These are phyloP conservation scores for Ammospiza maritima DNA, from an alignment of 2,797 vertebrate species.

Conservation along the genomic window DNA sequence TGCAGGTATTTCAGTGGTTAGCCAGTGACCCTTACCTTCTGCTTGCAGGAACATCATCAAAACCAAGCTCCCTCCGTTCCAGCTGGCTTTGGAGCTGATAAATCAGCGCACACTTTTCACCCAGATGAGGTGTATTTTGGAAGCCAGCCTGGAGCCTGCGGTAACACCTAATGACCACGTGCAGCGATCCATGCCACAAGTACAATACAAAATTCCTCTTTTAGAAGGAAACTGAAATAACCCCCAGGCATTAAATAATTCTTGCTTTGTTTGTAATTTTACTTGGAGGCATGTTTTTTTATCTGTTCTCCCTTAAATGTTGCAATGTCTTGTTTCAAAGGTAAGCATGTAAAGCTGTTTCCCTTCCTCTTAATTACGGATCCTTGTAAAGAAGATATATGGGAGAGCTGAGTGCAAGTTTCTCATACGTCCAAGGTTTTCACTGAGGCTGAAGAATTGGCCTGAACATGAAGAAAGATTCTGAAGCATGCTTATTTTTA, in stretches of 20 bases:
- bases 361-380: slow-evolving; percentile 34
- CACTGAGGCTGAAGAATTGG: not conserved
- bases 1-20: not conserved
- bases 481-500: not conserved
- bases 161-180: not conserved
- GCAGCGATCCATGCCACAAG: not conserved
- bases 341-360: not conserved
- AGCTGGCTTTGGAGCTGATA: not conserved
- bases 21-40: not conserved
- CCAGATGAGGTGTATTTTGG: slow-evolving; percentile 22
- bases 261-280: not conserved
- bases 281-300: not conserved
- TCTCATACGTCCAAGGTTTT: not conserved
- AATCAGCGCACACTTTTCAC: not conserved
- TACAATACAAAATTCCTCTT: not conserved
- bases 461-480: slow-evolving; percentile 10
- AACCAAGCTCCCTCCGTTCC: not conserved
- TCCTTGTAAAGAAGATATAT: not conserved
- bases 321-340: slow-evolving; percentile 22
- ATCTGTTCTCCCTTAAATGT: not conserved
- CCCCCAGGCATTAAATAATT: not conserved
- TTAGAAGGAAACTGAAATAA: not conserved
- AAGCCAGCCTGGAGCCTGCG: not conserved
- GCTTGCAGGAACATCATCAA: not conserved
- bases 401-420: not conserved